Evolutionary conservation across 2,888 invertebrate species (phyloP).

Genomic region (Brachypalpus laphriformis): DNA sequence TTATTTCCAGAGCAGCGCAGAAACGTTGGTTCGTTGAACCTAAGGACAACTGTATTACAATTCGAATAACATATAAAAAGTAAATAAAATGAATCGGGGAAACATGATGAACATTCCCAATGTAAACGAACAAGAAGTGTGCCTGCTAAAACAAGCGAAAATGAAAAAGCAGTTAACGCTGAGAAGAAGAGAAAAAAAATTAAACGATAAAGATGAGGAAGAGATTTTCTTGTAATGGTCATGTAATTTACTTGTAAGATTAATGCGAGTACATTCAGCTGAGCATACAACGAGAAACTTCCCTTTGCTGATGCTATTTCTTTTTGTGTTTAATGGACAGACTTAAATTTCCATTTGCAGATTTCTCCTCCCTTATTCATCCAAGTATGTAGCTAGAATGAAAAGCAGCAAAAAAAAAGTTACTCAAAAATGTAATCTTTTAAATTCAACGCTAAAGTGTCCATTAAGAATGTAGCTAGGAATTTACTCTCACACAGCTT

Average conservation of each 20-base stretch:
- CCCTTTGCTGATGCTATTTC: constrained; percentile 49
- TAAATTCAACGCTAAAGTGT: constrained; percentile 15
- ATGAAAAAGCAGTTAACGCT: constrained; percentile 68
- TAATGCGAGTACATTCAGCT: constrained; percentile 69
- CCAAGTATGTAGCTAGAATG: not conserved
- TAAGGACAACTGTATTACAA: constrained; percentile 41
- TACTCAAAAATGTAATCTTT: constrained; percentile 27
- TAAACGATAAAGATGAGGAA: constrained; percentile 68
- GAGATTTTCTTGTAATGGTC: constrained; percentile 73
- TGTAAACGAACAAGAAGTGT: constrained; percentile 37
- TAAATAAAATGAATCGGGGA: constrained; percentile 62
- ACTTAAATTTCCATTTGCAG: constrained; percentile 73
- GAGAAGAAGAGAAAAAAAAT: constrained; percentile 38
- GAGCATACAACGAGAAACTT: constrained; percentile 63
- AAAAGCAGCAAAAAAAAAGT: not conserved
- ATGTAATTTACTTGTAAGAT: constrained; percentile 73
- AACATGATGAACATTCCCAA: constrained; percentile 67
- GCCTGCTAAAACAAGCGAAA: constrained; percentile 44
- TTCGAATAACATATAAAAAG: constrained; percentile 43
- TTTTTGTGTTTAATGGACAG: constrained; percentile 72
- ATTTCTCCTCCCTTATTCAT: constrained; percentile 30
- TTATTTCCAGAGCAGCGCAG: constrained; percentile 48
- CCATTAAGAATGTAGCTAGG: not conserved
- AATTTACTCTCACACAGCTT: not conserved
- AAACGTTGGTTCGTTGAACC: constrained; percentile 39